Evolutionary conservation across 1,140 invertebrate genomes (phyloP).

Genomic region (Zaprionus camerounensis): DNA sequence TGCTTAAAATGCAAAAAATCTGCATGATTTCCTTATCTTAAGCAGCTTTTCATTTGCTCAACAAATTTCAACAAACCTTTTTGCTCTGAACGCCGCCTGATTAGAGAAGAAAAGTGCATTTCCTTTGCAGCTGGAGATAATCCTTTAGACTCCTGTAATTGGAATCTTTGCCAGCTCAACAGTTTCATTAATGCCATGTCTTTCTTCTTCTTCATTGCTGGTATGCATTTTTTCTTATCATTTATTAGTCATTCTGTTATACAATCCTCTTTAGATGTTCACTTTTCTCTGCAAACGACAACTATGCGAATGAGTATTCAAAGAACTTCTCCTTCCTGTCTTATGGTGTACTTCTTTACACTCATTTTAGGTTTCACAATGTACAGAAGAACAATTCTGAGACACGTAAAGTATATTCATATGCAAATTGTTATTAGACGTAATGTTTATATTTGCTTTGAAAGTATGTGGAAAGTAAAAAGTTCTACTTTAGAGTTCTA

Average conservation of each 20-base stretch:
- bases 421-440: too few species aligned
- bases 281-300: too few species aligned
- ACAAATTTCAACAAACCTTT: constrained; percentile 18
- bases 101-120: constrained; percentile 50
- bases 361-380: too few species aligned
- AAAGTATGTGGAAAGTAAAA: too few species aligned
- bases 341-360: too few species aligned
- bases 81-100: not conserved
- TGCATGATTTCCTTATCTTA: constrained; percentile 65
- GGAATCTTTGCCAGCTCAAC: constrained; percentile 14
- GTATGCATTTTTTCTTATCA: constrained; percentile 13
- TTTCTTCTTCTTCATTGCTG: not conserved
- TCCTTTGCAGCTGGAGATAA: constrained; percentile 50
- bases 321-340: too few species aligned
- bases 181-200: constrained; percentile 45
- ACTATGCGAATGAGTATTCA: too few species aligned
- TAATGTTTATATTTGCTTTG: too few species aligned
- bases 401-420: too few species aligned
- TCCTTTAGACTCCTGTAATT: constrained; percentile 43
- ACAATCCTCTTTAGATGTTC: not conserved
- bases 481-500: too few species aligned
- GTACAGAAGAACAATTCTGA: too few species aligned
- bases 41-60: constrained; percentile 58
- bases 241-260: not conserved
- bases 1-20: constrained; percentile 39